These are phyloP conservation scores for Cyprinus carpio DNA, from an alignment of 2,113 vertebrate species.

Conservation along the genomic window DNA sequence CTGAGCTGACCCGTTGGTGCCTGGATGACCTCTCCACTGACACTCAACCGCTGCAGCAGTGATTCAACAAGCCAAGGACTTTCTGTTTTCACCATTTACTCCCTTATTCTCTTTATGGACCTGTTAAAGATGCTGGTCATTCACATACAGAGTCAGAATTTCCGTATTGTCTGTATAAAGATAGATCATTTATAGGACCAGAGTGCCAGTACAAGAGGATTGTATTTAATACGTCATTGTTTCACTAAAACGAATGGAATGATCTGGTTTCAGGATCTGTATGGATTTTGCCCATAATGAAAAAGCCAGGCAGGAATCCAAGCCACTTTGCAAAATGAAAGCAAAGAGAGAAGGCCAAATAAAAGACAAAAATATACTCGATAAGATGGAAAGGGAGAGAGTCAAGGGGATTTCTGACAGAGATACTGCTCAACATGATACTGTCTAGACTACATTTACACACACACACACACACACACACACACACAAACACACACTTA, in stretches of 20 bases:
- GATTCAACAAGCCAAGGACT: neutral
- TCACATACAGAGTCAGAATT: neutral
- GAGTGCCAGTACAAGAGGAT: neutral
- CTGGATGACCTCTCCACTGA: neutral
- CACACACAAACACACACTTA: neutral
- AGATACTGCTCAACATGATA: neutral
- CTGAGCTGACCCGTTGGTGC: neutral
- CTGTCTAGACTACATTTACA: neutral
- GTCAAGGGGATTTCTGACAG: neutral
- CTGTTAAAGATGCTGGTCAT: neutral
- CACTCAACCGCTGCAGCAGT: neutral
- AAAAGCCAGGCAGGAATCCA: neutral
- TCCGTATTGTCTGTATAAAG: neutral
- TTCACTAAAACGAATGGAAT: neutral
- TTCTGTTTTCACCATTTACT: neutral
- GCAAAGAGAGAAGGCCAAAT: neutral
- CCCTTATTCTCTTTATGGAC: neutral
- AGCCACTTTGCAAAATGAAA: conserved; percentile 15
- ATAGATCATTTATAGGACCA: neutral
- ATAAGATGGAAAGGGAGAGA: neutral
- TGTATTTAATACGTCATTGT: conserved; percentile 6
- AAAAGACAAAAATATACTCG: neutral
- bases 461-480: neutral
- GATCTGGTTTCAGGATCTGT: neutral
- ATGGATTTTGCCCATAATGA: conserved; percentile 13